Base-by-base conservation (phyloP, 2,113 vertebrate species). In the Aspidoscelis tigris region DNA sequence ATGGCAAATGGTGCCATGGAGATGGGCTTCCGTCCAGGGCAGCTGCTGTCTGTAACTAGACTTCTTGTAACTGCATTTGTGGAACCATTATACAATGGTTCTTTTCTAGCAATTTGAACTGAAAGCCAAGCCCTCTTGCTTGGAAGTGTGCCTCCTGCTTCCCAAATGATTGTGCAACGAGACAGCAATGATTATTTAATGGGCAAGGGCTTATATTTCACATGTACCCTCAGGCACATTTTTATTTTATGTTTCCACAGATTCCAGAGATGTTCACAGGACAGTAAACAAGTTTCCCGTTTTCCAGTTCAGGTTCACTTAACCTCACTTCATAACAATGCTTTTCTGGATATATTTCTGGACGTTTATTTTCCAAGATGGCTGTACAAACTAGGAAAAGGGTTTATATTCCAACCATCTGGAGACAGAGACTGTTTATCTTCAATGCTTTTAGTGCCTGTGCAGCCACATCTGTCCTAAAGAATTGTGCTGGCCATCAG, bases 181-280 rank as follows among this genome's bases (percentile, higher is more conserved):
- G 9, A 68, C 7, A 70, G 26, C 20, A 80, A n/a, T 2, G 24
- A 8, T 39, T 70, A 1, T 14, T 50, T n/a, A 33, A 26, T 44
- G 43, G 43, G 6, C 0, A 33, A 44, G 43, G 8, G 26, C 21
- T 22, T 44, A 22, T 24, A 43, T 41, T 41, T 61, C 66, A 16
- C 16, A 47, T 26, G 69, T 70, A 39, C 65, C 14, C 43, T 69
- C 26, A 33, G 14, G 7, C 7, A 10, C 43, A 68, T 8, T 33
- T 50, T 79, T 79, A 24, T 41, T 83, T 76, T 66, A 47, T 3
- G 9, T 44, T 26, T 65, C 26, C 47, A 68, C 21, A 53, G 14
- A 76, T 76, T 83, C 64, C 73, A 76, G 61, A 76, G n/a, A 47
- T 76, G 72, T 53, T 76, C 43, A 2, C 69, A 76, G 47, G 39